Evolutionary conservation across 2,888 invertebrate species (phyloP), one percentile per base, ranked within the genome.

Genomic region (Monopis laevigella): DNA sequence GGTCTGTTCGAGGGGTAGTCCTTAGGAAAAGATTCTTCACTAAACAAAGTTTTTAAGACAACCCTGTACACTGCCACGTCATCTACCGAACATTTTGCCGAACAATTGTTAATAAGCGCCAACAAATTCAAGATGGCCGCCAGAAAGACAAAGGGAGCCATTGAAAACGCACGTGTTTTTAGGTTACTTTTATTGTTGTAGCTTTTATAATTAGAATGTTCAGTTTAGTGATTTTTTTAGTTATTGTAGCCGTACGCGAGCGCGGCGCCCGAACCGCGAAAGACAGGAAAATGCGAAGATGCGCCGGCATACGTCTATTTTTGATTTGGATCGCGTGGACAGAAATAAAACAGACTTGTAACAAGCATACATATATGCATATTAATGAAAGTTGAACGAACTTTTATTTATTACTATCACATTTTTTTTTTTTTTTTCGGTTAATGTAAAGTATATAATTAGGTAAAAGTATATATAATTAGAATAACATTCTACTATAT

Each of bases 1-100:
- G 95, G 95, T 54, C 94, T 84, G 86, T 91, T 90, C 58, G 88
- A 87, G 0, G 96, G 95, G 68, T 92, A 96, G 70, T 95, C 94
- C 65, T 93, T 93, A 10, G 95, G 95, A 66, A 96, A 96, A 48
- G 86, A 82, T 48, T 90, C 88, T 55, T 91, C 86, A 54, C 91
- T 91, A 96, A 96, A 96, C 61, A 91, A 85, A 53, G 92, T 93
- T 58, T 89, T 88, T 67, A 96, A 74, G 49, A 89, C 88, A 63
- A 94, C 89, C 71, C 90, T 92, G 65, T 96, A 96, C 56, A 92
- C 90, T 48, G 89, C 93, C 56, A 93, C 84, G 60, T 90, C 89
- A 64, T 90, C 88, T 44, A 89, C 84, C 49, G 88, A 86, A 73
- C 91, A 91, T 40, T 83, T 46, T 58, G 59, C 27, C 16, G 13